Evolutionary conservation across 2,888 invertebrate species (phyloP), one percentile per base, ranked within the genome.

Genomic region (Zaprionus lineosus): DNA sequence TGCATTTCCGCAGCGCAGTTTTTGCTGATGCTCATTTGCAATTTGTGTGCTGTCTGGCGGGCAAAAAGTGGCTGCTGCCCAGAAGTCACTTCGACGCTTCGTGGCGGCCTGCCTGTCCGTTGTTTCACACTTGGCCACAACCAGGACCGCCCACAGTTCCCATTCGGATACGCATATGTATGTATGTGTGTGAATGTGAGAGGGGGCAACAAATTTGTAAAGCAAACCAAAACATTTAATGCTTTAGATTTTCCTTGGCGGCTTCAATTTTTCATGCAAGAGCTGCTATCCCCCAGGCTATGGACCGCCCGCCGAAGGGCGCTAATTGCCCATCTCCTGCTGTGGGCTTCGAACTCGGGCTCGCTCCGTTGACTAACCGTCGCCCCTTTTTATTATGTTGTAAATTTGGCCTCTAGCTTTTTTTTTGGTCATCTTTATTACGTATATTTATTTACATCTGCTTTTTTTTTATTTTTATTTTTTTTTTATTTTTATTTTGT

Each of bases 11-110:
- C 67, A 71, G 67, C 43, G 50, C 24, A 12, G 58, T 82, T 84
- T 81, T 79, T 82, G 67, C 47, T 19, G 51, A 55, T 52, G 52
- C 79, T 78, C 81, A 78, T 78, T 81, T 77, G 78, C 79, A 74
- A 71, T 67, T 81, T 68, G 64, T 59, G 61, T 48, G 58, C 51
- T 57, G 44, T 44, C 53, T 44, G 41, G 39, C 34, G 46, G 51
- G 59, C 56, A 63, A 72, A 75, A 75, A 57, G 58, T 66, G 52
- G 33, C 40, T 60, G 61, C 41, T n/a, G n/a, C n/a, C n/a, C 47
- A 64, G 34, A 56, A 83, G 83, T 67, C 74, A 81, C 59, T 74
- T 81, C 70, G 61, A 83, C 84, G 77, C 78, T 79, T 78, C 84
- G 70, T 61, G 82, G 70, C 74, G 77, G 78, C 77, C 37, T 50